A percentile compares a stretch with the other conserved stretches of the same genome.
Evolutionary conservation across 2,888 invertebrate genomes (phyloP).

Genomic region (Caenorhabditis macrosperma): DNA sequence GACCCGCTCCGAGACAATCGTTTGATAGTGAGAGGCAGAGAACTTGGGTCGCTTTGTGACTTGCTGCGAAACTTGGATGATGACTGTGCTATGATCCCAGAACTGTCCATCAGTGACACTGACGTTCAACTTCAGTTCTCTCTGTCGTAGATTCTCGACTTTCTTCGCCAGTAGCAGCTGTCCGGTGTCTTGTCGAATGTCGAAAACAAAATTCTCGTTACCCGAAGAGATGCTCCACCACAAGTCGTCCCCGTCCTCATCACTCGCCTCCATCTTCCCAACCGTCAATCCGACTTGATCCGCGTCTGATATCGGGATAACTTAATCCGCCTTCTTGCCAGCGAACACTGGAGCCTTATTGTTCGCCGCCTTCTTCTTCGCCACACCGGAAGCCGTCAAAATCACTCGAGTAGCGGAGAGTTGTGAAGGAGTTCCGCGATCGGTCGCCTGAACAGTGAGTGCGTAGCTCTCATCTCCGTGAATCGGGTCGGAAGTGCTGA

Average conservation of each 20-base stretch:
- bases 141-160: slow-evolving; percentile 49
- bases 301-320: slow-evolving; percentile 84
- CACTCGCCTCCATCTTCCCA: slow-evolving; percentile 89
- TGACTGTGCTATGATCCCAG: slow-evolving; percentile 60
- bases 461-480: slow-evolving; percentile 89
- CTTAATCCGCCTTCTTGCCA: slow-evolving; percentile 59
- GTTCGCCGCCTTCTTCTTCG: slow-evolving; percentile 34
- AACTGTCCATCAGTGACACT: slow-evolving; percentile 73
- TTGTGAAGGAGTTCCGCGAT: slow-evolving; percentile 87
- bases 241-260: slow-evolving; percentile 90
- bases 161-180: slow-evolving; percentile 88
- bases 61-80: slow-evolving; percentile 70
- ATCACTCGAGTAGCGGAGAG: slow-evolving; percentile 58
- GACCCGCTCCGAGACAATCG: slow-evolving; percentile 82
- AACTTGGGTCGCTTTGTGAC: slow-evolving; percentile 85
- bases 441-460: slow-evolving; percentile 88
- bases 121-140: slow-evolving; percentile 67
- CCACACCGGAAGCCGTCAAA: slow-evolving; percentile 79
- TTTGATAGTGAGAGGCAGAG: slow-evolving; percentile 88
- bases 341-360: slow-evolving; percentile 54
- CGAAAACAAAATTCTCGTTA: slow-evolving; percentile 89
- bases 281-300: slow-evolving; percentile 82
- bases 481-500: slow-evolving; percentile 88
- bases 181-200: slow-evolving; percentile 87
- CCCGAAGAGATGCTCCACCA: slow-evolving; percentile 91